These are phyloP conservation scores for Festucalex cinctus DNA, from an alignment of 2,113 vertebrate genomes.

Conservation along the genomic window DNA sequence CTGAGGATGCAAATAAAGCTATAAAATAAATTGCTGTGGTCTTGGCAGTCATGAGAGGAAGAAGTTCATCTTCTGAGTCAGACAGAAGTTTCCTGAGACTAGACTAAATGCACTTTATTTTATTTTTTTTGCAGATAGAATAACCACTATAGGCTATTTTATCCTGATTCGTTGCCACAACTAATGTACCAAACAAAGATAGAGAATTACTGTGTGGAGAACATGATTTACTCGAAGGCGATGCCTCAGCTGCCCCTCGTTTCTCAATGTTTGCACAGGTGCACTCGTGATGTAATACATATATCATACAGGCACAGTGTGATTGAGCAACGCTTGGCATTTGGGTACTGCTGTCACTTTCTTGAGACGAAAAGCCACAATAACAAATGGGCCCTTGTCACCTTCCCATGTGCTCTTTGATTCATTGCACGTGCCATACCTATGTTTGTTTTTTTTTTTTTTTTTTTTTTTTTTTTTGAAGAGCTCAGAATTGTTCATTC, in stretches of 20 bases:
- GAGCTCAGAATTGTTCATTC: too few relatives aligned
- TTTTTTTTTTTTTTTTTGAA: too few relatives aligned
- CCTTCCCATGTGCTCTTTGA: slow-evolving; percentile 8
- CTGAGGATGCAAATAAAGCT: slow-evolving; percentile 43
- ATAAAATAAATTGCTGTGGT: slow-evolving; percentile 51
- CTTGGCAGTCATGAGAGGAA: slow-evolving; percentile 31
- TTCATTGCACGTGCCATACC: neutral
- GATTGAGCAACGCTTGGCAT: slow-evolving; percentile 57
- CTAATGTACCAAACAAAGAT: neutral
- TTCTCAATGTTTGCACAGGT: slow-evolving; percentile 74
- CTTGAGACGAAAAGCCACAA: slow-evolving; percentile 14
- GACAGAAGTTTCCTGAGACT: slow-evolving; percentile 26
- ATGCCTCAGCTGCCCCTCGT: slow-evolving; percentile 28
- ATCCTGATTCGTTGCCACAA: neutral
- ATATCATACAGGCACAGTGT: slow-evolving; percentile 60
- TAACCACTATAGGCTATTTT: neutral
- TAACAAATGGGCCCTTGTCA: slow-evolving; percentile 54
- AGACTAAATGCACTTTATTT: slow-evolving; percentile 13
- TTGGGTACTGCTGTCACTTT: slow-evolving; percentile 36
- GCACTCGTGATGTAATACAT: slow-evolving; percentile 48
- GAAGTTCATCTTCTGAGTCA: slow-evolving; percentile 35
- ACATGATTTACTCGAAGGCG: neutral
- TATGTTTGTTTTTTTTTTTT: too few relatives aligned
- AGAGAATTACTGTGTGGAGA: neutral
- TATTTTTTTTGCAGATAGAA: neutral